phyloP scores from a whole-genome alignment of 2,888 invertebrate species.

The Schizaphis graminum region DNA sequence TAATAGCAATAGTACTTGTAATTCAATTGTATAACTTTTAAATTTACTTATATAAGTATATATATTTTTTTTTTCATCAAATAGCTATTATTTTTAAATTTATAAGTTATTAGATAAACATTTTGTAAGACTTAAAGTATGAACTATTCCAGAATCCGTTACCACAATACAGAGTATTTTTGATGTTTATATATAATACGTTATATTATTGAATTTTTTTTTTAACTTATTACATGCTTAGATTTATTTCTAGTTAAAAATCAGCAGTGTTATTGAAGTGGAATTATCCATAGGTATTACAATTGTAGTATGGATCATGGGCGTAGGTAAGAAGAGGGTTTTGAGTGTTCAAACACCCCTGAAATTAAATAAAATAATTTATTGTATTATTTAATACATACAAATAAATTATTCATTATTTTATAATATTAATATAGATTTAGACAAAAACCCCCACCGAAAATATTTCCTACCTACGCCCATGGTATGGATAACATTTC shows the following conservation, averaged over 20 bases:
- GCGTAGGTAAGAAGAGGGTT: too few species aligned
- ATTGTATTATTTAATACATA: too few species aligned
- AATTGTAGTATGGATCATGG: not conserved
- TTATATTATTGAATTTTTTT: not conserved
- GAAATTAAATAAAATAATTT: too few species aligned
- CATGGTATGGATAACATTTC: not conserved
- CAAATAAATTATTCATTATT: too few species aligned
- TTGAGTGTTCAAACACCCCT: too few species aligned
- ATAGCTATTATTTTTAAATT: conserved; percentile 32
- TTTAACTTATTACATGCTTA: not conserved
- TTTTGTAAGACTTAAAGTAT: conserved; percentile 28
- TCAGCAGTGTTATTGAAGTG: not conserved
- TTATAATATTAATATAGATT: too few species aligned
- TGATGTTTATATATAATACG: conserved; percentile 32
- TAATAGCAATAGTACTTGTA: conserved; percentile 36
- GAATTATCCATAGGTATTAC: not conserved
- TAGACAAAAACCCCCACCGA: too few species aligned
- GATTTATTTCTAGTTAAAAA: not conserved
- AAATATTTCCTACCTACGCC: too few species aligned
- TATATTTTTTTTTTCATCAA: not conserved
- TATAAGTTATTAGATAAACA: not conserved
- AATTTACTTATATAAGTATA: not conserved
- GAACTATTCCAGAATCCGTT: conserved; percentile 42
- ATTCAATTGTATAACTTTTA: not conserved
- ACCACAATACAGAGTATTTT: conserved; percentile 50